phyloP scores from a whole-genome alignment of 2,113 vertebrate genomes.

The Saiga tatarica region DNA sequence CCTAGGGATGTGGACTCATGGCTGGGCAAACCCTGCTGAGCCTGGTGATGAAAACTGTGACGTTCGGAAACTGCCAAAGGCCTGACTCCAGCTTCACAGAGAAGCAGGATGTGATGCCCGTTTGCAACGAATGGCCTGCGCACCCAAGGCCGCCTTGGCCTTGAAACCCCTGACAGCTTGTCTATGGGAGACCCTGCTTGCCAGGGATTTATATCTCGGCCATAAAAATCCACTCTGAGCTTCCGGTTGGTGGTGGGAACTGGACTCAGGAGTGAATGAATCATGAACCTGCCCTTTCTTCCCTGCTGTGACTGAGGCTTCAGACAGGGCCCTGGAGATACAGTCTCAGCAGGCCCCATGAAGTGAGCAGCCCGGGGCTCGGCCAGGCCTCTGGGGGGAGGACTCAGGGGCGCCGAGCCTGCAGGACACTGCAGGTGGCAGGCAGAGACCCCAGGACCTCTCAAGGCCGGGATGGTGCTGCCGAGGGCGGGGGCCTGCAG shows the following conservation, averaged over 20 bases:
- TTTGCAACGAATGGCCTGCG: neutral
- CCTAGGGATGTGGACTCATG: neutral
- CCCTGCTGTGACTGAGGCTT: conserved; percentile 47
- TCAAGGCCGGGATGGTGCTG: accelerated
- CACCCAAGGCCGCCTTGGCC: neutral
- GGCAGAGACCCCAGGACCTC: accelerated
- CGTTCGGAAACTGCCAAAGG: conserved; percentile 2
- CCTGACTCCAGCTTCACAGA: neutral
- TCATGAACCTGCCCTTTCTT: conserved; percentile 61
- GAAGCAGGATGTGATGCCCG: neutral
- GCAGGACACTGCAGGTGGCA: accelerated
- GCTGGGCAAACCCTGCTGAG: neutral
- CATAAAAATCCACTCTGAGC: conserved; percentile 58
- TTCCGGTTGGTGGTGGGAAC: neutral
- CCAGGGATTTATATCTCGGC: conserved; percentile 65
- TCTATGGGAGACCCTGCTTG: conserved; percentile 43
- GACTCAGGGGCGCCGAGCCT: accelerated
- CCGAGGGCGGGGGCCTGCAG: accelerated
- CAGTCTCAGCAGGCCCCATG: conserved; percentile 27
- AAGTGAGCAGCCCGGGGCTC: neutral
- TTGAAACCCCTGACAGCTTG: conserved; percentile 58
- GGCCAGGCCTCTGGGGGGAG: neutral
- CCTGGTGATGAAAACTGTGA: conserved; percentile 15
- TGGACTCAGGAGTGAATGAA: conserved; percentile 43
- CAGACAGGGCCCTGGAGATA: conserved; percentile 14